Conservation (phyloP, 1,140 invertebrate species). For the Caenorhabditis inopinata region DNA sequence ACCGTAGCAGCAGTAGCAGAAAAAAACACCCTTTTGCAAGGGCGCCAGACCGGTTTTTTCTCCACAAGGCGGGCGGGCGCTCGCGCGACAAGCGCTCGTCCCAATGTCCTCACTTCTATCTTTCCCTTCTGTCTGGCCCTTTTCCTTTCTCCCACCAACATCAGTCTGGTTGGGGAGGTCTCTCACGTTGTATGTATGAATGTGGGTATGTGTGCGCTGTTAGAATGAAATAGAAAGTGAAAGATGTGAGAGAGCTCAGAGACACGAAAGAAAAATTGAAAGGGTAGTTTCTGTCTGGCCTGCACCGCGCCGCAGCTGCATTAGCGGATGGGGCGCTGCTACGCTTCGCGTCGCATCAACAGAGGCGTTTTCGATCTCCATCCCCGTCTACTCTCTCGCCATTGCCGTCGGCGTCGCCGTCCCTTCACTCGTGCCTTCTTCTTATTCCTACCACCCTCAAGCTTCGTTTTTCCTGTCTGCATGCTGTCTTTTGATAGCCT, state of each 20-base stretch:
- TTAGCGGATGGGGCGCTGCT: conserved; percentile 8
- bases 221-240: conserved; percentile 24
- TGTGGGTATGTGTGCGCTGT: neutral
- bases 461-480: neutral
- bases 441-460: neutral
- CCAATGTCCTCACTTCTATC: neutral
- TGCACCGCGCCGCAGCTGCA: neutral
- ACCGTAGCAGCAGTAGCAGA: neutral
- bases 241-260: neutral
- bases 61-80: conserved; percentile 9
- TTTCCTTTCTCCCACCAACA: neutral
- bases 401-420: too few relatives aligned
- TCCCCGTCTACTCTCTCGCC: neutral
- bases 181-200: neutral
- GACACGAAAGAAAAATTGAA: neutral
- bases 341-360: neutral
- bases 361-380: conserved; percentile 2
- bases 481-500: neutral
- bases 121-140: neutral
- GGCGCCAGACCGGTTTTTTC: conserved; percentile 10
- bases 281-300: neutral
- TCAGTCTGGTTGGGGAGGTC: neutral
- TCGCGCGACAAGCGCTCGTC: conserved; percentile 1
- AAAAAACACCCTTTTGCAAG: neutral
- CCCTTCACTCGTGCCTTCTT: neutral